A percentile compares a stretch with the other conserved stretches of the same genome.
phyloP scores from a whole-genome alignment of 2,113 vertebrate species.

The Merops nubicus region DNA sequence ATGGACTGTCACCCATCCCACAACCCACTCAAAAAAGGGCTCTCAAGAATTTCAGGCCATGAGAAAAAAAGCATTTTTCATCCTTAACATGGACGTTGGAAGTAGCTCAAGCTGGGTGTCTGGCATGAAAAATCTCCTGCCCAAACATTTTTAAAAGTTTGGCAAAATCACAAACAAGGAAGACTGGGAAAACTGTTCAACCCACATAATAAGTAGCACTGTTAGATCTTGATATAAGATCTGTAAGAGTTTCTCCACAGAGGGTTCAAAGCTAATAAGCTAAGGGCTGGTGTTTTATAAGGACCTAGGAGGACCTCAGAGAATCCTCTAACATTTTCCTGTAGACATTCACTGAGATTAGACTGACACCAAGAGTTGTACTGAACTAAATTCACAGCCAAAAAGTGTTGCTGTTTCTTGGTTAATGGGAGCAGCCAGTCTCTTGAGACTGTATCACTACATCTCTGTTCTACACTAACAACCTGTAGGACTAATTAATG shows the following conservation, averaged over 20 bases:
- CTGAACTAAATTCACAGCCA: constrained; percentile 16
- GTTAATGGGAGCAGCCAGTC: not conserved
- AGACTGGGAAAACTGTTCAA: not conserved
- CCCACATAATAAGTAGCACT: not conserved
- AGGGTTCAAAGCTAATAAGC: not conserved
- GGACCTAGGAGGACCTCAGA: not conserved
- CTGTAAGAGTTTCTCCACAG: not conserved
- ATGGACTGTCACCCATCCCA: not conserved
- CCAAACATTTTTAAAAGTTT: not conserved
- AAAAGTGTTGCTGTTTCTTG: not conserved
- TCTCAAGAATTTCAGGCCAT: not conserved
- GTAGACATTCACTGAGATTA: constrained; percentile 50
- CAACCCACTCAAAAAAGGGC: not conserved
- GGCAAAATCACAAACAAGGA: not conserved
- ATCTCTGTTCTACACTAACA: not conserved
- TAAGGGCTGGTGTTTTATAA: not conserved
- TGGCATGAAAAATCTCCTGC: not conserved
- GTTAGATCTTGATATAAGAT: not conserved
- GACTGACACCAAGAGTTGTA: constrained; percentile 66
- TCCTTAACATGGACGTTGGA: not conserved
- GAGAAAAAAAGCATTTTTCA: not conserved
- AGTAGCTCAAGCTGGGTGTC: not conserved
- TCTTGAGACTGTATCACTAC: not conserved
- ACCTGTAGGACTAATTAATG: not conserved
- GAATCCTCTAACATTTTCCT: not conserved